These are phyloP conservation scores for Ptychodera flava DNA, from an alignment of 35 echinoderm and acorn worm genomes.

Conservation along the genomic window DNA sequence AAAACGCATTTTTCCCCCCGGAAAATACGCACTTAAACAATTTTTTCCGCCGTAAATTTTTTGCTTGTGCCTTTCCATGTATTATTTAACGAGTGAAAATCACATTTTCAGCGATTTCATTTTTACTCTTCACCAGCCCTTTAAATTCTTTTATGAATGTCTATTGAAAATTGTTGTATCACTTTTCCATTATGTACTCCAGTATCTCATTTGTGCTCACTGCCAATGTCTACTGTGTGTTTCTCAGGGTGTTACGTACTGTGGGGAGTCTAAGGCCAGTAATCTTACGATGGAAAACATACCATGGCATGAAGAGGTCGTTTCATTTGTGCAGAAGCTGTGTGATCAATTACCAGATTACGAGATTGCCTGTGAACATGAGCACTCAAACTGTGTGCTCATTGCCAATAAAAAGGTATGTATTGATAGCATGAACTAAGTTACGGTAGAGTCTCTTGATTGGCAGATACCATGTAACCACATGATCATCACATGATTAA, in stretches of 20 bases:
- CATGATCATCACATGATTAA: background rate
- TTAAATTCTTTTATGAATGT: no score
- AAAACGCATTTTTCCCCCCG: no score
- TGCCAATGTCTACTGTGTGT: no score
- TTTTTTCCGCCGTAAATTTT: no score
- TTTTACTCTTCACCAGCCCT: no score
- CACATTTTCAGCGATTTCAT: no score
- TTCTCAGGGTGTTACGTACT: conserved; percentile 98
- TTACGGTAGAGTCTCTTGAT: background rate
- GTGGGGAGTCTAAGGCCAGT: conserved; percentile 93
- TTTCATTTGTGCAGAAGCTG: conserved; percentile 80
- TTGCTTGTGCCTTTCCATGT: no score
- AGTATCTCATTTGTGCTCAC: no score
- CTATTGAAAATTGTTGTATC: no score
- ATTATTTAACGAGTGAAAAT: no score
- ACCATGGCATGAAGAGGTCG: conserved; percentile 96
- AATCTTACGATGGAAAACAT: conserved; percentile 91
- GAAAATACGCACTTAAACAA: no score
- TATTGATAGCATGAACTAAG: background rate
- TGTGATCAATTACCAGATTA: conserved; percentile 65
- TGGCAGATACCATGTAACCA: background rate
- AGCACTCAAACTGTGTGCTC: conserved; percentile 92
- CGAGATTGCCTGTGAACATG: conserved; percentile 95
- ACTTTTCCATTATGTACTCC: no score
- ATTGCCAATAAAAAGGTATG: conserved; percentile 86